These are phyloP conservation scores for Stegodyphus mimosarum DNA, from an alignment of 1,140 invertebrate genomes.

Conservation along the genomic window DNA sequence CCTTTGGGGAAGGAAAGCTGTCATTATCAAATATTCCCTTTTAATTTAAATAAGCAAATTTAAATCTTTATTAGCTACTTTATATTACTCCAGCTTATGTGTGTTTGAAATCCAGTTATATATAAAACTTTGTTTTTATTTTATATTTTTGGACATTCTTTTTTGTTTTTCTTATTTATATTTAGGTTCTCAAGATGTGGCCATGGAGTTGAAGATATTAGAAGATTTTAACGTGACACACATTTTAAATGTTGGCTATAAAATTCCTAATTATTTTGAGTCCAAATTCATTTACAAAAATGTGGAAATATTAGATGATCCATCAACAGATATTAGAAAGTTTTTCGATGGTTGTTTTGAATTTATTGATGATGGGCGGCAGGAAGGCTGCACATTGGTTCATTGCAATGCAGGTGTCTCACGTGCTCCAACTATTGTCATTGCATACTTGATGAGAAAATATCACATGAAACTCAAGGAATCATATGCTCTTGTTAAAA, in stretches of 20 bases:
- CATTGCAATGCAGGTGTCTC: conserved; percentile 95
- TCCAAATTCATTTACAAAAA: conserved; percentile 68
- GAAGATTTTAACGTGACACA: conserved; percentile 75
- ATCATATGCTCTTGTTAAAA: conserved; percentile 79
- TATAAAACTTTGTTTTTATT: not conserved
- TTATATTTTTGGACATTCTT: not conserved
- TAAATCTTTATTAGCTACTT: not conserved
- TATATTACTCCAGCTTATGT: not conserved
- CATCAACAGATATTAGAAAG: conserved; percentile 62
- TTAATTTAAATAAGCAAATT: too few relatives aligned
- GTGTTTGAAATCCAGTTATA: not conserved
- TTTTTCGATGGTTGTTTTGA: conserved; percentile 66
- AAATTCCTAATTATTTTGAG: conserved; percentile 65
- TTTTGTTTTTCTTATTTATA: conserved; percentile 67
- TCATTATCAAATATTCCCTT: too few relatives aligned
- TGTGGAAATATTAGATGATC: conserved; percentile 66
- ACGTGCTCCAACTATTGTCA: conserved; percentile 82
- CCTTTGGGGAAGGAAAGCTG: too few relatives aligned
- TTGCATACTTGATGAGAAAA: conserved; percentile 84
- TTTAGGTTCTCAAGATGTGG: conserved; percentile 88
- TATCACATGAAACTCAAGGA: conserved; percentile 75
- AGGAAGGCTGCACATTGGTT: conserved; percentile 78
- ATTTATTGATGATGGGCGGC: conserved; percentile 66
- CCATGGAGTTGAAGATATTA: conserved; percentile 73
- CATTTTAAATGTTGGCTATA: conserved; percentile 73